phyloP scores from a whole-genome alignment of 2,797 vertebrate species.

The Brachymystax lenok region DNA sequence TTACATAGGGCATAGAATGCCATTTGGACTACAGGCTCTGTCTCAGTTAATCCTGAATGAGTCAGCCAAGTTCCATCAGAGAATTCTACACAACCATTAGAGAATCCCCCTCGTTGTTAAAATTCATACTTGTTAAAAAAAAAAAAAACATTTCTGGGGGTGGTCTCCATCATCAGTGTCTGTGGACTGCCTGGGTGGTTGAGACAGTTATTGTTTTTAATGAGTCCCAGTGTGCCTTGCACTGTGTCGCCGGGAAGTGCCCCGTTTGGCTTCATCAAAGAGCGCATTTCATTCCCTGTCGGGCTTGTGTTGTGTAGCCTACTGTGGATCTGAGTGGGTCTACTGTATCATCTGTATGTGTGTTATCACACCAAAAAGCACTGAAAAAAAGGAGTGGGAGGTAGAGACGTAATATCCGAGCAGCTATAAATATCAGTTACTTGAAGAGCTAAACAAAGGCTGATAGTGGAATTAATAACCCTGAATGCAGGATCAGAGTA shows the following conservation, averaged over 20 bases:
- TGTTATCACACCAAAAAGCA: background rate
- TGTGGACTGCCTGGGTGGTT: background rate
- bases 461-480: background rate
- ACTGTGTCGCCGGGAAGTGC: slow-evolving; percentile 31
- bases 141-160: background rate
- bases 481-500: background rate
- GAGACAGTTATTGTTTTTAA: slow-evolving; percentile 59
- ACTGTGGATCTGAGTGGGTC: background rate
- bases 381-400: slow-evolving; percentile 28
- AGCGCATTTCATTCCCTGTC: too few species aligned
- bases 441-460: background rate
- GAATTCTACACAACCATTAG: slow-evolving; percentile 26
- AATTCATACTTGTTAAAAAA: slow-evolving; percentile 37
- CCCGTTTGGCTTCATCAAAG: slow-evolving; percentile 28
- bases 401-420: slow-evolving; percentile 37
- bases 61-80: background rate
- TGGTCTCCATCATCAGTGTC: slow-evolving; percentile 39
- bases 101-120: slow-evolving; percentile 37
- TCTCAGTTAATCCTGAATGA: background rate
- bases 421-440: slow-evolving; percentile 6
- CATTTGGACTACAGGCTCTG: background rate
- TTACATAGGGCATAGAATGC: background rate
- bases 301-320: slow-evolving; percentile 17
- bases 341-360: background rate
- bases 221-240: slow-evolving; percentile 57